These are phyloP conservation scores for Pomacea maculata DNA, from an alignment of 1,140 invertebrate species.

Conservation along the genomic window DNA sequence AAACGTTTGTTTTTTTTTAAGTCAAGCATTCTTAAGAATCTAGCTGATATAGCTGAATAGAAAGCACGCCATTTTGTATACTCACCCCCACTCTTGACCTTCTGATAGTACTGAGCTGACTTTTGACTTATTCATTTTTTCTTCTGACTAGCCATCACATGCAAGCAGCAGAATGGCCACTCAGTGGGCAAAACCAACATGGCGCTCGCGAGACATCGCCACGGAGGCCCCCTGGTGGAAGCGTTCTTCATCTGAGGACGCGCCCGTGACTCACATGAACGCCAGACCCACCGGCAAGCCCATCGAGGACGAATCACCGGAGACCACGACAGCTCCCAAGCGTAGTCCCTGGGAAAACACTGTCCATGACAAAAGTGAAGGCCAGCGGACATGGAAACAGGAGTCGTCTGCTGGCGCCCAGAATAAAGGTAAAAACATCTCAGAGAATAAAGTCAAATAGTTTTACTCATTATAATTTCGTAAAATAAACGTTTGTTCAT, in stretches of 20 bases:
- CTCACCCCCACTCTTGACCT: too few species aligned
- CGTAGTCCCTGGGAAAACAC: slow-evolving; percentile 17
- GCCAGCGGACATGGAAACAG: neutral
- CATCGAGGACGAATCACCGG: neutral
- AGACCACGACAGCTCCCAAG: slow-evolving; percentile 4
- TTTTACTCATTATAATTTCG: too few species aligned
- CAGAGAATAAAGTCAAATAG: too few species aligned
- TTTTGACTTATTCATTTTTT: neutral
- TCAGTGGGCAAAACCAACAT: neutral
- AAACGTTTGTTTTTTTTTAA: too few species aligned
- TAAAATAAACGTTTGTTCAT: too few species aligned
- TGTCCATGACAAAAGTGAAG: slow-evolving; percentile 6
- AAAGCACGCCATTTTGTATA: too few species aligned
- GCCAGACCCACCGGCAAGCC: slow-evolving; percentile 21
- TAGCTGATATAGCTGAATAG: too few species aligned
- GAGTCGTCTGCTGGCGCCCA: slow-evolving; percentile 7
- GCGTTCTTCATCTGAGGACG: neutral
- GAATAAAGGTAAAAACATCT: neutral
- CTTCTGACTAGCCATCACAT: neutral
- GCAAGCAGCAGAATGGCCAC: neutral
- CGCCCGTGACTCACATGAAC: slow-evolving; percentile 8
- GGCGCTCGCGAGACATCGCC: slow-evolving; percentile 1
- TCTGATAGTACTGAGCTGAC: too few species aligned
- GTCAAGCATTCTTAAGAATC: too few species aligned
- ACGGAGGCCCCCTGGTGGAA: neutral